Base-by-base conservation (phyloP, 2,888 invertebrate species). In the Pheosia tremula region DNA sequence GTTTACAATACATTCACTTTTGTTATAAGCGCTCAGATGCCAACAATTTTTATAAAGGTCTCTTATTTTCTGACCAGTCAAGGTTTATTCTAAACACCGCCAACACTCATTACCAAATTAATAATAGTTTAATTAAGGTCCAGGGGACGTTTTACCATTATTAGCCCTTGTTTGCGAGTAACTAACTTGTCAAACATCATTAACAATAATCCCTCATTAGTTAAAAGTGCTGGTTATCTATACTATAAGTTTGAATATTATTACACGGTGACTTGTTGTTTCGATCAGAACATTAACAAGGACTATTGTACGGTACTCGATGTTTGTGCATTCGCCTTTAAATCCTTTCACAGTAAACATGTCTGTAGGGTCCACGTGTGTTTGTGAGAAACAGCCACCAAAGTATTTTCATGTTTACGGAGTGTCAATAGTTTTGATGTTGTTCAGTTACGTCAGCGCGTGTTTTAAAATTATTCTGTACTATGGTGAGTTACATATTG, bases 391-490 rank as follows among this genome's bases (percentile, higher is more conserved):
- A 5, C 6, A 59, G 59, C 60, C 72, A 80, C 43, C 78, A 76
- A 62, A 79, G 67, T 66, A 67, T 78, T 36, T 77, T 38, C 76
- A 75, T 43, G 41, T 79, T 39, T 58, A 79, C 4, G 69, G 70
- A 36, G 41, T 82, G 11, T 71, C 80, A 8, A 49, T 82, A 10
- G 61, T 80, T 4, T 68, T 86, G n/a, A 56, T 80, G 45, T 61
- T 83, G 37, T 76, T 86, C 75, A 82, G 84, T 43, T 86, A 85
- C 59, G 66, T 83, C 11, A 76, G 77, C 66, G 69, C 86, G 68
- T 81, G 84, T 66, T 63, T 88, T 58, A 86, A 86, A 69, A 57
- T 90, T 11, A 57, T 86, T 59, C 79, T 86, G 69, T 86, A 86
- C 73, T 82, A 78, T 68, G 85, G 90, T 91, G 69, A 82, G 87